phyloP scores from a whole-genome alignment of 2,113 vertebrate genomes.

The Catharus minimus region DNA sequence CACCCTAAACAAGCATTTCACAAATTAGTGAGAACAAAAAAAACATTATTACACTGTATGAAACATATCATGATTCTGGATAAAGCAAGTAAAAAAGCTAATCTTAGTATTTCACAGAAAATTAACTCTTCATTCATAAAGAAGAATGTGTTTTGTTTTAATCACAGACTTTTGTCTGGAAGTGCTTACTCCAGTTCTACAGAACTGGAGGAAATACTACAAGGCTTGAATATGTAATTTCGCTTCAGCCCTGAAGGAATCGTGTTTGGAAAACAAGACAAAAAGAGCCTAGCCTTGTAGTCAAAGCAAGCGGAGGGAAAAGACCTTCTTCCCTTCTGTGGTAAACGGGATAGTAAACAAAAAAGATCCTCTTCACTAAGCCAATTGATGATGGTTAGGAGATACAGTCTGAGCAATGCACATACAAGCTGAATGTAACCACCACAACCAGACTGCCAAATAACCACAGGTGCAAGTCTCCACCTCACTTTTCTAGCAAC shows the following conservation, averaged over 20 bases:
- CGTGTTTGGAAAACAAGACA: not conserved
- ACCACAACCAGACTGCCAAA: not conserved
- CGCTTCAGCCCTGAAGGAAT: not conserved
- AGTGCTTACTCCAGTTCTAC: constrained; percentile 12
- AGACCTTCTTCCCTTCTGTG: not conserved
- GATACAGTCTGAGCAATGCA: not conserved
- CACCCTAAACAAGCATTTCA: constrained; percentile 50
- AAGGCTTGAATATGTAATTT: constrained; percentile 5
- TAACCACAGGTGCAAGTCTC: not conserved
- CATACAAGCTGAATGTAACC: fast-evolving
- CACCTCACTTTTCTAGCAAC: not conserved
- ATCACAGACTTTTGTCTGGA: constrained; percentile 44
- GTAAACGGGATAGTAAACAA: not conserved
- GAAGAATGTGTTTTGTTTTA: constrained; percentile 57
- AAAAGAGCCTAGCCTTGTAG: not conserved
- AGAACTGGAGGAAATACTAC: not conserved
- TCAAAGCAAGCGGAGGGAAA: not conserved
- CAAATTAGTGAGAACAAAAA: constrained; percentile 57
- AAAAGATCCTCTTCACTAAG: not conserved
- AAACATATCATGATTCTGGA: constrained; percentile 19
- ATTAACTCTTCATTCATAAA: constrained; percentile 63
- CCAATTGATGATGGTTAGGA: not conserved
- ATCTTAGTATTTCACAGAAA: constrained; percentile 59
- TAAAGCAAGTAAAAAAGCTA: constrained; percentile 43
- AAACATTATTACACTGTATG: constrained; percentile 18